Evolutionary conservation across 2,113 vertebrate species (phyloP).

Genomic region (Cyprinodon brontotheroides): DNA sequence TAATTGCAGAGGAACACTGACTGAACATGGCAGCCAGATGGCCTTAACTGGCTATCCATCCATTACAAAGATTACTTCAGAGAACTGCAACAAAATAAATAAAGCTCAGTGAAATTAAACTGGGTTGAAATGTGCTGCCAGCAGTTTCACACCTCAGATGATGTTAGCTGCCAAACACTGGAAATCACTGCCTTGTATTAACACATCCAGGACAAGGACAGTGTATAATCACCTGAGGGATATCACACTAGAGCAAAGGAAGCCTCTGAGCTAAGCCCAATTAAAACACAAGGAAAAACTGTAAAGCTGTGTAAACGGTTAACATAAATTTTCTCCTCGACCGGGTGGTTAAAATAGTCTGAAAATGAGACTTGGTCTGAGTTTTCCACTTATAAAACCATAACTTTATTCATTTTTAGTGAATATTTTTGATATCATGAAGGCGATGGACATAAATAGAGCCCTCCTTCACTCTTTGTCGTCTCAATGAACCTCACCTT

Average conservation of each 20-base stretch:
- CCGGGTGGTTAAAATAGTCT: not conserved
- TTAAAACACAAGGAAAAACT: not conserved
- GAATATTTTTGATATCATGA: not conserved
- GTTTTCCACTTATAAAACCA: not conserved
- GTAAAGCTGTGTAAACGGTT: not conserved
- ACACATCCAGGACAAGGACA: not conserved
- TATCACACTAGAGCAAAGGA: not conserved
- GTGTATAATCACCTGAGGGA: not conserved
- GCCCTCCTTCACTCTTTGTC: not conserved
- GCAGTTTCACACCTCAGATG: slow-evolving; percentile 4
- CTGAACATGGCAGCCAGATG: not conserved
- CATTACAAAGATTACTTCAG: not conserved
- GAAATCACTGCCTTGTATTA: not conserved
- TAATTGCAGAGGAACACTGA: not conserved
- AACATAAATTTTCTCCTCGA: not conserved
- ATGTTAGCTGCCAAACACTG: not conserved
- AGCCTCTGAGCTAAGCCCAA: not conserved
- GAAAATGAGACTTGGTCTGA: not conserved
- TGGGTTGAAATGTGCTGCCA: not conserved
- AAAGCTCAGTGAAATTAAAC: not conserved
- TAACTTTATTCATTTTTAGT: not conserved
- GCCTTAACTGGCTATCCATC: not conserved
- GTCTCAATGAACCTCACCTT: slow-evolving; percentile 82
- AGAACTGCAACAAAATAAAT: not conserved
- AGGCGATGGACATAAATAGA: not conserved